Evolutionary conservation across 2,113 vertebrate species (phyloP).

Genomic region (Neomonachus schauinslandi): DNA sequence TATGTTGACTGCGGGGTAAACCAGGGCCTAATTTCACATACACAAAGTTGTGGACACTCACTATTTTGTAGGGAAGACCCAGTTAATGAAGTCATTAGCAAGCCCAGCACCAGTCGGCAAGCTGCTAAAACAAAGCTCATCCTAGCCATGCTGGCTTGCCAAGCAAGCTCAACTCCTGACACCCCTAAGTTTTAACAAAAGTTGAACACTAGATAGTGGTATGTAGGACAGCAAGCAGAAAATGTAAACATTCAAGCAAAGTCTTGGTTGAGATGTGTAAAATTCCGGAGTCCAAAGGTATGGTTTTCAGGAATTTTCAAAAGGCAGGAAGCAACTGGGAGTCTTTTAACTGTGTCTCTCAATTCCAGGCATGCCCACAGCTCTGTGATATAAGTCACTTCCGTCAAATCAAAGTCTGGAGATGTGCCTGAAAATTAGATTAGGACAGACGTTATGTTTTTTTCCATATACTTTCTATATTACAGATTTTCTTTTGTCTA

Average conservation of each 20-base stretch:
- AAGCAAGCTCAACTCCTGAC: constrained; percentile 18
- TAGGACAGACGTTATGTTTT: constrained; percentile 75
- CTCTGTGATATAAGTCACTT: constrained; percentile 9
- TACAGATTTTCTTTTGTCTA: not conserved
- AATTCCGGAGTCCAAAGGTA: constrained; percentile 68
- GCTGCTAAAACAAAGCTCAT: constrained; percentile 78
- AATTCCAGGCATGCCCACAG: constrained; percentile 57
- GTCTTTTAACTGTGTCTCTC: constrained; percentile 64
- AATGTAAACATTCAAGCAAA: constrained; percentile 59
- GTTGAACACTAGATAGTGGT: not conserved
- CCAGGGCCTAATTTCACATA: constrained; percentile 98
- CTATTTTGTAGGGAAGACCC: constrained; percentile 88
- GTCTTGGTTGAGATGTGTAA: constrained; percentile 66
- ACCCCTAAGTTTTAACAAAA: not conserved
- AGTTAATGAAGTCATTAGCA: constrained; percentile 86
- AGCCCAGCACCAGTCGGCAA: constrained; percentile 87
- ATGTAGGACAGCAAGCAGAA: not conserved
- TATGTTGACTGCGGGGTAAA: constrained; percentile 99
- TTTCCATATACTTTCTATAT: not conserved
- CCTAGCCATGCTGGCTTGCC: constrained; percentile 89
- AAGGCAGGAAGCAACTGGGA: constrained; percentile 60
- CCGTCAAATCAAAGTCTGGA: constrained; percentile 60
- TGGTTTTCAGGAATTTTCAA: constrained; percentile 57
- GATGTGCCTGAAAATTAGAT: constrained; percentile 86
- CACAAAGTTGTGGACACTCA: constrained; percentile 97